Evolutionary conservation across 2,113 vertebrate species (phyloP), one percentile per base, ranked within the genome.

Genomic region (Stomatorhinus ivindoensis): DNA sequence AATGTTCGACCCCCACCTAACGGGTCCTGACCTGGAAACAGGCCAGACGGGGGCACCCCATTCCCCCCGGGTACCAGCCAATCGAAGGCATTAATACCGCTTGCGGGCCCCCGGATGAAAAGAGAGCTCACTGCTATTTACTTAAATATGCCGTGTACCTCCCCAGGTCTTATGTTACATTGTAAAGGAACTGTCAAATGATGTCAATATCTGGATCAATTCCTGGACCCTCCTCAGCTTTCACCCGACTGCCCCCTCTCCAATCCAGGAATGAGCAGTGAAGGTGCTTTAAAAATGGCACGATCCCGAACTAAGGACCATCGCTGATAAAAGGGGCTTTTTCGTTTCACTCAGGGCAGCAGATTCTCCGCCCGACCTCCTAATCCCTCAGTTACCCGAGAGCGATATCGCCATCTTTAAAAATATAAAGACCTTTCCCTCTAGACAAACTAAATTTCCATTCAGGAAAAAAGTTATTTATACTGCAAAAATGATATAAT

Each of bases 161-260:
- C 91, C 89, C 9, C 87, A 92, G 92, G 91, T 90, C 91, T 90
- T 93, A 93, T 93, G 92, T 93, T 92, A 93, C 90, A 90, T 92
- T 93, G 93, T 92, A 95, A 95, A 94, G 93, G 92, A 94, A 92
- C 90, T 90, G 89, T 95, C 93, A 94, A 93, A 94, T 94, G 91
- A 94, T 95, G 93, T 95, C 94, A 95, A 96, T 94, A 95, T 91
- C 73, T 85, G 89, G 93, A 94, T 95, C 95, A 94, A 95, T 95
- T 94, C 86, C 89, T 92, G 88, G 89, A 91, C 91, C 93, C 93
- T 92, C 94, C 93, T 95, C 91, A 83, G 92, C 93, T 94, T 93
- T 90, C 92, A 42, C 35, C 85, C 47, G 48, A 9, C 1, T 15
- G 2, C 85, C 19, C 92, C 92, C 85, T 5, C 92, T 92, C 86